These are phyloP conservation scores for Crocuta crocuta DNA, from an alignment of 2,113 vertebrate species.

Conservation along the genomic window DNA sequence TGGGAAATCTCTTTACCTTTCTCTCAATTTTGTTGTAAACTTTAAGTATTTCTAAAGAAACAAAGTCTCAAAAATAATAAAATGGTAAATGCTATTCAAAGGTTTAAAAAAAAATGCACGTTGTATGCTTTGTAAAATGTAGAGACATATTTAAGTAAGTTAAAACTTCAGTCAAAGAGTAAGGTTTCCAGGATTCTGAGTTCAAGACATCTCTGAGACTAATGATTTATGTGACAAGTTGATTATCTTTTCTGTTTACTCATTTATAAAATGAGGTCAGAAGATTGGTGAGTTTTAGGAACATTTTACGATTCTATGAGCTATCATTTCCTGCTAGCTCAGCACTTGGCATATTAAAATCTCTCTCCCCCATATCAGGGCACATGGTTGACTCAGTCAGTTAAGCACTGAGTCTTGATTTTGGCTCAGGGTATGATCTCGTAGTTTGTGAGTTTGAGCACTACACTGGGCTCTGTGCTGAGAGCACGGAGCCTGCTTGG, in stretches of 20 bases:
- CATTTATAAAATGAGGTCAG: neutral
- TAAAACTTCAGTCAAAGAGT: neutral
- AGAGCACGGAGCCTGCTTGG: no score
- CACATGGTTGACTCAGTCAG: no score
- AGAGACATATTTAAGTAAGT: neutral
- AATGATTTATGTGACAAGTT: neutral
- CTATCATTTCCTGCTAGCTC: neutral
- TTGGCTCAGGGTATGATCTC: no score
- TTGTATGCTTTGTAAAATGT: neutral
- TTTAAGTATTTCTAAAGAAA: neutral
- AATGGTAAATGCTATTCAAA: slow-evolving; percentile 36
- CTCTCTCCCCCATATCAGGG: neutral
- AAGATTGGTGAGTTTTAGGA: neutral
- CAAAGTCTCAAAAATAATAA: neutral
- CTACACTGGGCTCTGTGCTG: no score
- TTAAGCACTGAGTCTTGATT: no score
- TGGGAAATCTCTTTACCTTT: neutral
- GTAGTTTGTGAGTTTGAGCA: no score
- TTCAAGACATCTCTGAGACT: neutral
- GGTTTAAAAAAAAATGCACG: neutral
- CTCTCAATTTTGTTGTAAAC: neutral
- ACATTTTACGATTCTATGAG: neutral
- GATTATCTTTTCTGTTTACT: neutral
- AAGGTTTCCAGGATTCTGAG: neutral
- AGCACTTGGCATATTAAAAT: neutral